These are phyloP conservation scores for Phalanger gymnotis DNA, from an alignment of 2,797 vertebrate genomes.

Conservation along the genomic window DNA sequence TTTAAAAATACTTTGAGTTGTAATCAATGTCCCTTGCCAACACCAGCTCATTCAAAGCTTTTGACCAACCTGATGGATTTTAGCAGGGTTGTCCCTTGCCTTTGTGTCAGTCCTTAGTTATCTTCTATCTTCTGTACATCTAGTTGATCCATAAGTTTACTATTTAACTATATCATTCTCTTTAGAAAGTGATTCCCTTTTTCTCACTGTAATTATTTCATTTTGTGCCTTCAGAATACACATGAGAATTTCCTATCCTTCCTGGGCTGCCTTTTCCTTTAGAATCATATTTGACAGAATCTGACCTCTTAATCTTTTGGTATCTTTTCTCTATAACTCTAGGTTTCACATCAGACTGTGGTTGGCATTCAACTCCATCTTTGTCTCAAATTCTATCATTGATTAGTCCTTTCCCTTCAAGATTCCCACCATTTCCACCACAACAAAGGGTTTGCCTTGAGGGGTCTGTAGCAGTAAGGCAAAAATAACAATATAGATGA, in stretches of 20 bases:
- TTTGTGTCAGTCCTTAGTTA: neutral
- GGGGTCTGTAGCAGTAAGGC: no score
- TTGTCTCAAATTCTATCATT: neutral
- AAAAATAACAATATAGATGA: no score
- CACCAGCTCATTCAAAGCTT: neutral
- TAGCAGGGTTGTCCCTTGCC: neutral
- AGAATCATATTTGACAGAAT: neutral
- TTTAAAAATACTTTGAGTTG: neutral
- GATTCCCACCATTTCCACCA: neutral
- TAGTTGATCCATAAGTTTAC: neutral
- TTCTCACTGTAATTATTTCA: neutral
- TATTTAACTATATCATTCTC: neutral
- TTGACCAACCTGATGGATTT: neutral
- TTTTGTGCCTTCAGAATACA: neutral
- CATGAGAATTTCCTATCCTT: neutral
- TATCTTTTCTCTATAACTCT: neutral
- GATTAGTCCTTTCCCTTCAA: neutral
- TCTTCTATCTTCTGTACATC: neutral
- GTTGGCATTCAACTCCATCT: neutral
- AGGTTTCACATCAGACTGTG: neutral
- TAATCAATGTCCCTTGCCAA: neutral
- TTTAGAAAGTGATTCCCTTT: neutral
- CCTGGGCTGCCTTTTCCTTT: neutral
- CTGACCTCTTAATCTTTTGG: neutral
- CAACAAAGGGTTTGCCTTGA: neutral